These are phyloP conservation scores for Leptoteleia sp. DNA, from an alignment of 1,140 invertebrate genomes.

Conservation along the genomic window DNA sequence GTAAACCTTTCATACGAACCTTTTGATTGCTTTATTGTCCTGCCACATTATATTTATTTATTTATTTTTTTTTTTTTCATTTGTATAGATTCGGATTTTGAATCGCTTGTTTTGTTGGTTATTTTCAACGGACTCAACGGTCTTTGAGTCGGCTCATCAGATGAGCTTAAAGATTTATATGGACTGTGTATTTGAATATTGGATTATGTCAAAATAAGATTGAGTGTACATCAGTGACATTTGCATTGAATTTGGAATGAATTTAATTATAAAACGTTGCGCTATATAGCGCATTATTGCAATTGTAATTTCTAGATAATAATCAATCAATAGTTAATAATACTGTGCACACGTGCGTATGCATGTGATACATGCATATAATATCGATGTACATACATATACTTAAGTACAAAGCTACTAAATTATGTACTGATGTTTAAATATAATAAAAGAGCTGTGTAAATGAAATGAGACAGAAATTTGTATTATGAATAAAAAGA, in stretches of 20 bases:
- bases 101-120: background rate
- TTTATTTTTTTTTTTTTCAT: too few relatives aligned
- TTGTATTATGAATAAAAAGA: too few relatives aligned
- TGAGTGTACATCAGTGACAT: background rate
- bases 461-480: too few relatives aligned
- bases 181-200: slow-evolving; percentile 9
- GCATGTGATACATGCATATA: background rate
- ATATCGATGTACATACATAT: background rate
- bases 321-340: slow-evolving; percentile 21
- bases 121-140: too few relatives aligned
- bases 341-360: background rate
- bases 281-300: background rate
- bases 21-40: background rate
- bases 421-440: too few relatives aligned
- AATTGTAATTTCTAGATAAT: slow-evolving; percentile 14
- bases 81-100: background rate
- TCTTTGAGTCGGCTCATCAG: too few relatives aligned
- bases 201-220: slow-evolving; percentile 1
- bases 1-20: background rate
- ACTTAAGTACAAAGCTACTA: background rate
- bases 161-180: too few relatives aligned
- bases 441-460: too few relatives aligned
- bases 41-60: too few relatives aligned
- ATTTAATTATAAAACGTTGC: slow-evolving; percentile 3
- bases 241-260: slow-evolving; percentile 8